Percentiles rank a stretch among this genome's conserved stretches.
Evolutionary conservation across 2,888 invertebrate genomes (phyloP).

Genomic region (Ethmia dodecea): DNA sequence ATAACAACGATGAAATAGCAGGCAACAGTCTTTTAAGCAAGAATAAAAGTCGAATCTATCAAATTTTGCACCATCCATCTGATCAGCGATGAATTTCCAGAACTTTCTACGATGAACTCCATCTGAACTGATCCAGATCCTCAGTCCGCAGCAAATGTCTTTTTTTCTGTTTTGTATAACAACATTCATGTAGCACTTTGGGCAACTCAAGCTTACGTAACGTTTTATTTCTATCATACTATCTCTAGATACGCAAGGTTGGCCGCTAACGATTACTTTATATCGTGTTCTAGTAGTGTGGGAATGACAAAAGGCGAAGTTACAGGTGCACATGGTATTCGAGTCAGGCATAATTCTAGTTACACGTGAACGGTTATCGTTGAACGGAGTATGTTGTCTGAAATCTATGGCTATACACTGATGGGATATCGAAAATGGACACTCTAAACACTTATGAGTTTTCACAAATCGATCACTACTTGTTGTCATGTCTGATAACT

Average conservation of each 20-base stretch:
- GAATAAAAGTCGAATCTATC: background rate
- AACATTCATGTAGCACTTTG: conserved; percentile 3
- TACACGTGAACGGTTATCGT: background rate
- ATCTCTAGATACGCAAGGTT: background rate
- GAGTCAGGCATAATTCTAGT: background rate
- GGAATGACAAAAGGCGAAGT: conserved; percentile 1
- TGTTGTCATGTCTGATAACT: background rate
- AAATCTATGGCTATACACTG: background rate
- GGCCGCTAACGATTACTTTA: too few relatives aligned
- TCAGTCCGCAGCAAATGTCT: conserved; percentile 2
- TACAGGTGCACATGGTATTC: background rate
- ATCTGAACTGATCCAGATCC: background rate
- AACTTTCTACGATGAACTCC: conserved; percentile 1
- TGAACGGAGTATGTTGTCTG: background rate
- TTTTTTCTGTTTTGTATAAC: conserved; percentile 1
- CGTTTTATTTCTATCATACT: background rate
- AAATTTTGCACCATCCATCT: background rate
- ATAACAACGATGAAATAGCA: background rate
- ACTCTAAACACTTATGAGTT: conserved; percentile 4
- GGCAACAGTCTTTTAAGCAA: background rate
- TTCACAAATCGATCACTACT: conserved; percentile 4
- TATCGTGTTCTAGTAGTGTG: background rate
- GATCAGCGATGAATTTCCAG: background rate
- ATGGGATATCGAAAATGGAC: background rate
- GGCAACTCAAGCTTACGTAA: conserved; percentile 1